phyloP scores from a whole-genome alignment of 1,140 invertebrate species.

The Cepaea nemoralis region DNA sequence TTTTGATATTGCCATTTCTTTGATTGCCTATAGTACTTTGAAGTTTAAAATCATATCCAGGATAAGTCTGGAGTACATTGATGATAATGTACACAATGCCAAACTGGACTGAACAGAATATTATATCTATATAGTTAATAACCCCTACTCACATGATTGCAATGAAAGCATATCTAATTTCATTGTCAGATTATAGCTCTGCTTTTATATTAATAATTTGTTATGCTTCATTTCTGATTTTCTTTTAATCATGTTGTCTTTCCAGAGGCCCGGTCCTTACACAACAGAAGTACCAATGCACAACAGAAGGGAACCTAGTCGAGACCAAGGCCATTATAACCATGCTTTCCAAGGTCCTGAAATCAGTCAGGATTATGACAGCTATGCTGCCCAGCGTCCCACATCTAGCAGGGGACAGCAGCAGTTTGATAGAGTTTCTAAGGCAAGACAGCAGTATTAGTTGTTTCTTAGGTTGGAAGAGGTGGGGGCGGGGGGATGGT shows the following conservation, averaged over 20 bases:
- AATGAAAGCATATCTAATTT: not conserved
- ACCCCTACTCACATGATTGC: not conserved
- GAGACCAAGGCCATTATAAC: not conserved
- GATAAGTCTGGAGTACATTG: too few relatives aligned
- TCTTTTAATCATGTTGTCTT: not conserved
- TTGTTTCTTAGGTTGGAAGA: not conserved
- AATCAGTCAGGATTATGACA: not conserved
- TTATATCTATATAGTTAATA: not conserved
- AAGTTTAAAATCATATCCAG: too few relatives aligned
- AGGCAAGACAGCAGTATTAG: not conserved
- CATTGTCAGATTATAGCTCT: too few relatives aligned
- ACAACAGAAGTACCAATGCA: not conserved
- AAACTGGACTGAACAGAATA: too few relatives aligned
- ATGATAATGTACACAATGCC: too few relatives aligned
- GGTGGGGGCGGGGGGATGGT: too few relatives aligned
- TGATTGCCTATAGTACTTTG: too few relatives aligned
- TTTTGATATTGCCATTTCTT: too few relatives aligned
- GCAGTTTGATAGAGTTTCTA: conserved; percentile 1
- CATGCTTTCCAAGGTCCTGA: not conserved
- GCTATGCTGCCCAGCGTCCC: not conserved
- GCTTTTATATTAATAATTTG: not conserved
- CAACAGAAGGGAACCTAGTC: not conserved
- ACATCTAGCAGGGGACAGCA: not conserved
- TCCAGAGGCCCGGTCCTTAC: not conserved
- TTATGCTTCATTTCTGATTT: not conserved